These are phyloP conservation scores for Hymenopus coronatus DNA, from an alignment of 2,888 invertebrate species.

Conservation along the genomic window DNA sequence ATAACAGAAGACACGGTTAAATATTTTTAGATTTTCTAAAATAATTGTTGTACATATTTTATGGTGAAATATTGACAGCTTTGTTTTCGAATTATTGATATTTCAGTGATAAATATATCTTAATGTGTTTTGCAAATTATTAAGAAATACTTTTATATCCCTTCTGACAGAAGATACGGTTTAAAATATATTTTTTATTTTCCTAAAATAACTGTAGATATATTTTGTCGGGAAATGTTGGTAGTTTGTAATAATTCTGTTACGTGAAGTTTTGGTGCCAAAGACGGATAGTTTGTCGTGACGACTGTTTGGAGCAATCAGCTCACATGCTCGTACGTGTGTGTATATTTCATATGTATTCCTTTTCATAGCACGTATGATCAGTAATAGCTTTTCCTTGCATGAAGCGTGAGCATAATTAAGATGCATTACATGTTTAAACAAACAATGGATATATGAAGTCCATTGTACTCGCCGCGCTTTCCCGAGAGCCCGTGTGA, in stretches of 20 bases:
- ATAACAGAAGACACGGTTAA: too few relatives aligned
- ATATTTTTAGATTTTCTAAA: too few relatives aligned
- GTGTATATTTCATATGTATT: neutral
- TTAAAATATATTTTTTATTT: neutral
- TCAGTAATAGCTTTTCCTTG: neutral
- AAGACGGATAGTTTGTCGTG: neutral
- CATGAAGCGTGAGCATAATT: neutral
- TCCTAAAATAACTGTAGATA: neutral
- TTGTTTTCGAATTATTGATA: too few relatives aligned
- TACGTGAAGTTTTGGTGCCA: neutral
- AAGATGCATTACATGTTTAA: neutral
- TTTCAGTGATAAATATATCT: too few relatives aligned
- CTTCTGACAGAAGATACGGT: too few relatives aligned
- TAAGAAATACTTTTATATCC: too few relatives aligned
- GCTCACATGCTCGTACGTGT: too few relatives aligned
- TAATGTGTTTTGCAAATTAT: too few relatives aligned
- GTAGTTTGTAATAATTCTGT: neutral
- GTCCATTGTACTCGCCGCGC: neutral
- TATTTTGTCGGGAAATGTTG: neutral
- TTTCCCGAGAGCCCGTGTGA: neutral
- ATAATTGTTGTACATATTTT: too few relatives aligned
- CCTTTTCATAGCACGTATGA: neutral
- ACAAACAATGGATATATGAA: neutral
- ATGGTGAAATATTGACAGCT: too few relatives aligned
- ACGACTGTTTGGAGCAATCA: too few relatives aligned